phyloP scores from a whole-genome alignment of 2,113 vertebrate genomes.

The Chaetodon auriga region DNA sequence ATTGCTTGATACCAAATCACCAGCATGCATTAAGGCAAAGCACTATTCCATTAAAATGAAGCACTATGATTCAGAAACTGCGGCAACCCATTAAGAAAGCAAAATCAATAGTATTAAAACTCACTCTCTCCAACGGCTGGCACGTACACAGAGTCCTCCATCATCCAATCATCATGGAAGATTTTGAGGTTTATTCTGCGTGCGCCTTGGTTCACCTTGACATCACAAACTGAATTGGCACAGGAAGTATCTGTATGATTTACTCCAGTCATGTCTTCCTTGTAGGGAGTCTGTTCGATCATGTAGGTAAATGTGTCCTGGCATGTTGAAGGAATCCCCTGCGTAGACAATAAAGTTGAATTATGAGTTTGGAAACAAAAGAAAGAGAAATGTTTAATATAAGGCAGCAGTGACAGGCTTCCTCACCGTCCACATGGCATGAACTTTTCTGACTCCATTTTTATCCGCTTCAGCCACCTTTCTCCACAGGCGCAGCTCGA shows the following conservation, averaged over 20 bases:
- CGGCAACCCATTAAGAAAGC: neutral
- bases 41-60: slow-evolving; percentile 26
- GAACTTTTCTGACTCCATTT: slow-evolving; percentile 52
- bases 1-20: neutral
- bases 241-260: neutral
- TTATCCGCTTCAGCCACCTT: slow-evolving; percentile 34
- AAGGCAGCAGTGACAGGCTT: neutral
- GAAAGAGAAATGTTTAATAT: neutral
- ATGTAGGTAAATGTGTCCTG: slow-evolving; percentile 36
- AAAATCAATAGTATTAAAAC: slow-evolving; percentile 40
- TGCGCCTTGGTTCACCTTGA: slow-evolving; percentile 56
- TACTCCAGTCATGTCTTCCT: neutral
- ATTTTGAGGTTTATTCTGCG: slow-evolving; percentile 57
- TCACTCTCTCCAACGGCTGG: slow-evolving; percentile 70
- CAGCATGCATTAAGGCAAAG: neutral
- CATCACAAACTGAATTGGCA: slow-evolving; percentile 37
- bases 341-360: neutral
- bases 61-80: neutral
- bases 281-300: slow-evolving; percentile 14
- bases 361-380: neutral
- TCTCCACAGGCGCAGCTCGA: slow-evolving; percentile 68
- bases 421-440: slow-evolving; percentile 71
- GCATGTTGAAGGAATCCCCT: slow-evolving; percentile 70
- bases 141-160: slow-evolving; percentile 66
- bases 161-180: slow-evolving; percentile 1